Conservation (phyloP, 1,140 invertebrate genomes). For the Cydia splendana region DNA sequence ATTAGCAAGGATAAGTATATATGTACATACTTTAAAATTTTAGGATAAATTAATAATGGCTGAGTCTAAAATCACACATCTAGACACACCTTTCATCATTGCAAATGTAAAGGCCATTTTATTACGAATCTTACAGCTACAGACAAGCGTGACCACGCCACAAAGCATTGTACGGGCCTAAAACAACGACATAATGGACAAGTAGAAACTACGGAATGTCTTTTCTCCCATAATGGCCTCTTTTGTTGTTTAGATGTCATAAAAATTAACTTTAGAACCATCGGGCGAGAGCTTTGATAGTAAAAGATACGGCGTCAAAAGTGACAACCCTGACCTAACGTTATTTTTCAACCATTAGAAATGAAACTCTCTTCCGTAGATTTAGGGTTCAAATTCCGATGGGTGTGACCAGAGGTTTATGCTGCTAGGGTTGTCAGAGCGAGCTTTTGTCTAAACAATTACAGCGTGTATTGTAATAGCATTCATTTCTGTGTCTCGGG, state of each 20-base stretch:
- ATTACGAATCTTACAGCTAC: slow-evolving; percentile 26
- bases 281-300: slow-evolving; percentile 71
- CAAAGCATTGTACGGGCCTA: slow-evolving; percentile 43
- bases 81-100: not conserved
- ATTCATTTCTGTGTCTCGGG: slow-evolving; percentile 75
- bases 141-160: slow-evolving; percentile 17
- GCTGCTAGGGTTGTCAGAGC: slow-evolving; percentile 33
- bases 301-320: slow-evolving; percentile 52
- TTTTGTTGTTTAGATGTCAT: slow-evolving; percentile 68
- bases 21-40: too few relatives aligned
- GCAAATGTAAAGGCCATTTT: slow-evolving; percentile 18
- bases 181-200: slow-evolving; percentile 65
- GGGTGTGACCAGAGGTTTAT: slow-evolving; percentile 13
- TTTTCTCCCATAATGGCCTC: slow-evolving; percentile 49
- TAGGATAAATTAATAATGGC: too few relatives aligned
- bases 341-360: slow-evolving; percentile 22
- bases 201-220: slow-evolving; percentile 58
- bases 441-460: slow-evolving; percentile 75
- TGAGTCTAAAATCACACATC: not conserved
- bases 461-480: slow-evolving; percentile 69
- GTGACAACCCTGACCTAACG: slow-evolving; percentile 35
- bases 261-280: slow-evolving; percentile 72
- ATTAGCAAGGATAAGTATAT: too few relatives aligned
- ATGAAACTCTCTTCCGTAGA: slow-evolving; percentile 33
- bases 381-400: slow-evolving; percentile 40